A percentile compares a stretch with the other conserved stretches of the same genome.
These are phyloP conservation scores for Ethmia dodecea DNA, from an alignment of 2,888 invertebrate genomes.

Conservation along the genomic window DNA sequence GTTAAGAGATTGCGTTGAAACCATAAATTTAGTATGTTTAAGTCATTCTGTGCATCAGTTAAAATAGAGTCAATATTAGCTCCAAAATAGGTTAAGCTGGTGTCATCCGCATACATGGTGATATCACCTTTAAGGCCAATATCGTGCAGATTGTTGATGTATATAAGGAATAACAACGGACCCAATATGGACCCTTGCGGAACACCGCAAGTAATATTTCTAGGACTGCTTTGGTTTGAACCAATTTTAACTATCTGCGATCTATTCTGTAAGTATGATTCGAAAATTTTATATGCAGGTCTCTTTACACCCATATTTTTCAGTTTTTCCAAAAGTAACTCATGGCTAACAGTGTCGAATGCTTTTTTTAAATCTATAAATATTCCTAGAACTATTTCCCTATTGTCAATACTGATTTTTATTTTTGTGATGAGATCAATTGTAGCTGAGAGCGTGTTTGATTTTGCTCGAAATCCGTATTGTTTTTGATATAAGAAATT, in stretches of 20 bases:
- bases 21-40: slow-evolving; percentile 14
- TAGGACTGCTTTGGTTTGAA: slow-evolving; percentile 3
- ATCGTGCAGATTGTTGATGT: slow-evolving; percentile 6
- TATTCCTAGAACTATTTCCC: slow-evolving; percentile 13
- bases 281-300: too few species aligned
- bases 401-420: slow-evolving; percentile 16
- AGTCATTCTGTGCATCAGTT: slow-evolving; percentile 14
- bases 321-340: slow-evolving; percentile 10
- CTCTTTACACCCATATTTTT: slow-evolving; percentile 9
- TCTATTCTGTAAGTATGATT: too few species aligned
- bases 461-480: too few species aligned
- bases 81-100: too few species aligned
- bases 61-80: too few species aligned
- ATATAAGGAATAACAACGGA: slow-evolving; percentile 10
- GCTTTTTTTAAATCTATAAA: slow-evolving; percentile 17
- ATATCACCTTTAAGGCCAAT: too few species aligned
- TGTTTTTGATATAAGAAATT: slow-evolving; percentile 2
- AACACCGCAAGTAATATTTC: slow-evolving; percentile 10
- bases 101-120: slow-evolving; percentile 5
- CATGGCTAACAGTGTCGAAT: slow-evolving; percentile 14
- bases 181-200: slow-evolving; percentile 17
- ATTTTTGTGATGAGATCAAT: slow-evolving; percentile 17
- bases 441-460: slow-evolving; percentile 14
- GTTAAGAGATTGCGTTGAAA: slow-evolving; percentile 16
- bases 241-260: slow-evolving; percentile 14